phyloP scores from a whole-genome alignment of 2,797 vertebrate species.

The Syngnathus rostellatus region DNA sequence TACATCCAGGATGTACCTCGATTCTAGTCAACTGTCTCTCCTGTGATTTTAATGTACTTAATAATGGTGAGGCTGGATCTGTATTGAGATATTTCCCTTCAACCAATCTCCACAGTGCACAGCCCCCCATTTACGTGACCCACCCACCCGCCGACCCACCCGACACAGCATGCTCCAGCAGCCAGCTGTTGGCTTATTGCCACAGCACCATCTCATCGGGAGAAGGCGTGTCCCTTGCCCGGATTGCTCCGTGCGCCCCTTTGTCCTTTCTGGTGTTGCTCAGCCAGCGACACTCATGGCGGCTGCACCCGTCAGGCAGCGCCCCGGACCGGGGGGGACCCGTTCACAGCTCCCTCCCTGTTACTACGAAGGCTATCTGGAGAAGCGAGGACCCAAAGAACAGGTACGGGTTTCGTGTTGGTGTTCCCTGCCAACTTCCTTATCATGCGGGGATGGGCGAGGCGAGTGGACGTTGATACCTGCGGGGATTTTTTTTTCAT shows the following conservation, averaged over 20 bases:
- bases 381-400: slow-evolving; percentile 74
- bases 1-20: no score
- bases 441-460: slow-evolving; percentile 47
- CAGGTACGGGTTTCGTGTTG: slow-evolving; percentile 61
- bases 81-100: background rate
- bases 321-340: slow-evolving; percentile 56
- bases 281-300: slow-evolving; percentile 71
- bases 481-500: background rate
- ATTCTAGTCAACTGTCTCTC: no score
- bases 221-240: slow-evolving; percentile 68
- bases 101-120: background rate
- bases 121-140: slow-evolving; percentile 22
- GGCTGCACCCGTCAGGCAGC: slow-evolving; percentile 68
- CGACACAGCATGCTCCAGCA: slow-evolving; percentile 41
- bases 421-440: slow-evolving; percentile 62
- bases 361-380: slow-evolving; percentile 79
- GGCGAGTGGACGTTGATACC: slow-evolving; percentile 22
- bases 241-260: slow-evolving; percentile 58
- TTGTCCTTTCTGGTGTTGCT: slow-evolving; percentile 67
- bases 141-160: slow-evolving; percentile 14
- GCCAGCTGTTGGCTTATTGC: slow-evolving; percentile 60
- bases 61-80: no score
- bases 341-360: slow-evolving; percentile 68
- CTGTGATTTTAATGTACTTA: no score
- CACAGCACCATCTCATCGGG: slow-evolving; percentile 54